Percentiles rank a stretch among this genome's conserved stretches.
phyloP scores from a whole-genome alignment of 2,113 vertebrate species.

The Columba janthina region DNA sequence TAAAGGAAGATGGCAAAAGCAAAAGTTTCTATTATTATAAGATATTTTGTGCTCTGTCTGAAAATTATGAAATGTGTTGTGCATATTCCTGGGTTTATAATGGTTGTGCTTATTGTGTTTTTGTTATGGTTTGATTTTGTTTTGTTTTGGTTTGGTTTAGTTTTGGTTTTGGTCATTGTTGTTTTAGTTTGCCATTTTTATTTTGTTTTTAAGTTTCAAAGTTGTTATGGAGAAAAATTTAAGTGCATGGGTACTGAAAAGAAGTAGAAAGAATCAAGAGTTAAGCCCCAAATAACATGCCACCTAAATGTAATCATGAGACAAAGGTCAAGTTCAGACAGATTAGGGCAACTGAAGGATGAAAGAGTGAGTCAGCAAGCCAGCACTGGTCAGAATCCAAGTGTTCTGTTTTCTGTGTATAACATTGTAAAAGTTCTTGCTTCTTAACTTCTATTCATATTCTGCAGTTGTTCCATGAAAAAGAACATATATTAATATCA shows the following conservation, averaged over 20 bases:
- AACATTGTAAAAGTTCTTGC: not conserved
- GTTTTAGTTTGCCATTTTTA: not conserved
- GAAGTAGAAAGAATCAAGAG: not conserved
- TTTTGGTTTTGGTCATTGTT: too few relatives aligned
- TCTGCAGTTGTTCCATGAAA: not conserved
- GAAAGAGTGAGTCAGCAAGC: not conserved
- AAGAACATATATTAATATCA: conserved; percentile 2
- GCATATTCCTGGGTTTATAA: not conserved
- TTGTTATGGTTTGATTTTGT: not conserved
- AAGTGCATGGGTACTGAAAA: not conserved
- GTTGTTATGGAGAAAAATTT: not conserved
- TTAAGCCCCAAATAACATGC: not conserved
- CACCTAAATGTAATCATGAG: not conserved
- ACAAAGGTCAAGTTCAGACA: not conserved
- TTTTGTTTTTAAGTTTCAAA: not conserved
- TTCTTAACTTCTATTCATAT: conserved; percentile 28
- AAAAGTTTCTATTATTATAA: not conserved
- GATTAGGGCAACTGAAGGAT: not conserved
- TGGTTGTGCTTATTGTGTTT: not conserved
- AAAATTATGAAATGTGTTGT: not conserved
- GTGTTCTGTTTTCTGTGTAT: not conserved
- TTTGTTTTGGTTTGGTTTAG: too few relatives aligned
- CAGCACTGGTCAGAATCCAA: not conserved
- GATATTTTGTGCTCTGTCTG: not conserved
- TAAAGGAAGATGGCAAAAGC: not conserved